Conservation (phyloP, 2,888 invertebrate species). For the Melanotus villosus region DNA sequence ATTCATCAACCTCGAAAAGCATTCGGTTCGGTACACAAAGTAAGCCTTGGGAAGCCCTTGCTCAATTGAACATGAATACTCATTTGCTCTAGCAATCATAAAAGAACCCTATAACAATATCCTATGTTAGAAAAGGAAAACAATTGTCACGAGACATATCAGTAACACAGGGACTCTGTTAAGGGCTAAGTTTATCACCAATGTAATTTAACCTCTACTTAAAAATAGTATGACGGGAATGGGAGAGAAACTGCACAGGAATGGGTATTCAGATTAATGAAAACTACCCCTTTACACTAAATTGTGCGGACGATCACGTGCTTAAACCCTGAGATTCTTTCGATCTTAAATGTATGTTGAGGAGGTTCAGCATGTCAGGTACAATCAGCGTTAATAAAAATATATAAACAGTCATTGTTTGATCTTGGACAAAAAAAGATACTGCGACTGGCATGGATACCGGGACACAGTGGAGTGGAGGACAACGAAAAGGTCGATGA, state of each 20-base stretch:
- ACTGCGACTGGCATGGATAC: no score
- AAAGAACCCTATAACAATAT: slow-evolving; percentile 23
- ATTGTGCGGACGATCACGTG: slow-evolving; percentile 4
- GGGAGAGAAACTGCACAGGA: no score
- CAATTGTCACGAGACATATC: neutral
- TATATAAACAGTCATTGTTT: no score
- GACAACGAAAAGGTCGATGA: no score
- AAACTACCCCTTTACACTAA: neutral
- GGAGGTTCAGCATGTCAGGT: no score
- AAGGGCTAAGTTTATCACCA: slow-evolving; percentile 13
- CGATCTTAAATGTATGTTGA: slow-evolving; percentile 18
- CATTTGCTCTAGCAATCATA: slow-evolving; percentile 5
- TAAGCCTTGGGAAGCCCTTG: neutral
- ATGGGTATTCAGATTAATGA: slow-evolving; percentile 11
- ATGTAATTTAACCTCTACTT: neutral
- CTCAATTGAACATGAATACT: slow-evolving; percentile 9
- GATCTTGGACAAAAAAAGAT: no score
- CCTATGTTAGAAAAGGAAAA: neutral
- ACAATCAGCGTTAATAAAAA: no score
- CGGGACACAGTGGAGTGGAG: no score
- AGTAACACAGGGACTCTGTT: slow-evolving; percentile 20
- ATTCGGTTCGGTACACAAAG: neutral
- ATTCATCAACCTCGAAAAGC: slow-evolving; percentile 1
- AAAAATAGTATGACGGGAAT: no score
- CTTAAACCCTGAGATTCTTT: neutral